Base-by-base conservation (phyloP, 1,140 invertebrate species). In the Saccostrea glomerata region DNA sequence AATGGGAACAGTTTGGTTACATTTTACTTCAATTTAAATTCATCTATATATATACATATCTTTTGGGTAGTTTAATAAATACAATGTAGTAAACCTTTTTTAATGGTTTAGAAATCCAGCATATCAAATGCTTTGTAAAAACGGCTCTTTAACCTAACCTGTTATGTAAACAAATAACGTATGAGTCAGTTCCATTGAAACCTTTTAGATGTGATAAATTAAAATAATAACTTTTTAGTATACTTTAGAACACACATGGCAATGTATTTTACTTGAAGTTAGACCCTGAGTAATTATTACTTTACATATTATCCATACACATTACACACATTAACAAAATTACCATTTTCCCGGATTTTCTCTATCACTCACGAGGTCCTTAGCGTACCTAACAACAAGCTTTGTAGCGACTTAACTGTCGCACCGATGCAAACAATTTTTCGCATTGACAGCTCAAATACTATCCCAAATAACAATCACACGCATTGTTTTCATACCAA, bases 371-470 rank as follows among this genome's bases (percentile, higher is more conserved):
- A 55, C 40, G 23, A 56, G n/a, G 20, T 20, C n/a, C 12, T 54
- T 84, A 55, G 82, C 82, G 82, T 84, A 54, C 82, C 82, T 84
- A 54, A 84, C 82, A 84, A 84, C 82, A 84, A 84, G 55, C 82
- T 6, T 84, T 84, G 17, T 6, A n/a, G 9, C 17, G 82, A 84
- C 82, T 36, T 17, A 77, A 25, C 70, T 30, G 70, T 77, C 25
- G 70, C 82, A 84, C 47, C 55, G 47, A 20, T 20, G 15, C 40
- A 56, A 54, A 54, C 55, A 47, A 54, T 55, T 30, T 84, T 55
- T 54, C 20, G 9, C n/a, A 11, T 84, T 55, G 40, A 55, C 82
- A 77, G 70, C 70, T 73, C 47, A 55, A 56, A 55, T n/a, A 84
- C 82, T 23, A n/a, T 9, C n/a, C 40, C 55, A 54, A 55, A 54